Evolutionary conservation across 1,140 invertebrate genomes (phyloP), one percentile per base, ranked within the genome.

Genomic region (Drosophila sp.): DNA sequence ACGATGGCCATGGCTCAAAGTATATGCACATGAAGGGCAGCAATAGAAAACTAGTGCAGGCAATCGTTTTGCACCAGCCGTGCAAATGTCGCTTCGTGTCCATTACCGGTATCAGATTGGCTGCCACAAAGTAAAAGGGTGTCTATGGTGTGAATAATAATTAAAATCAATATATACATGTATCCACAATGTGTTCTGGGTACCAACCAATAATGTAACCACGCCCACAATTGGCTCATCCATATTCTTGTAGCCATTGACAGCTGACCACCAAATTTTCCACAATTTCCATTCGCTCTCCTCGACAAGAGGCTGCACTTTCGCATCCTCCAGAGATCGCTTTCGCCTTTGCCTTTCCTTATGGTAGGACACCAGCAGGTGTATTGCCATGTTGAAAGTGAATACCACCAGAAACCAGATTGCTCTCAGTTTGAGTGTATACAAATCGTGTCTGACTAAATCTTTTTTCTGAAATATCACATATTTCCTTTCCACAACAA

Each of bases 81-180:
- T 35, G 7, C 23, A 60, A 27, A 27, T 33, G 23, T 6, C 35
- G 35, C 3, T 11, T 41, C 6, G 3, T 41, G 7, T 60, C 58
- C 0, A 60, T 60, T 0, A 60, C 58, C 4, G 58, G 35, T n/a
- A 60, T 25, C 8, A 60, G 29, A 60, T 29, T 40, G 4, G 58
- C 58, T 11, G 58, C 58, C 58, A 60, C 0, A 41, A 60, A 60
- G 35, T 60, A 60, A 35, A 60, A 60, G 1, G 58, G 58, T 10
- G 23, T 60, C 58, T 57, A 33, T 29, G n/a, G 30, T 17, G 17
- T 17, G 17, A 17, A 17, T 17, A 17, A 17, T 17, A 17, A 17
- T 17, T 0, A 1, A 3, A 27, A 40, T 27, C 8, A 27, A 5
- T 60, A 27, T 50, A 27, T 50, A 47, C 8, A 10, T 27, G 27